Evolutionary conservation across 2,888 invertebrate genomes (phyloP), one percentile per base, ranked within the genome.

Genomic region (Cataglyphis altisquamis): DNA sequence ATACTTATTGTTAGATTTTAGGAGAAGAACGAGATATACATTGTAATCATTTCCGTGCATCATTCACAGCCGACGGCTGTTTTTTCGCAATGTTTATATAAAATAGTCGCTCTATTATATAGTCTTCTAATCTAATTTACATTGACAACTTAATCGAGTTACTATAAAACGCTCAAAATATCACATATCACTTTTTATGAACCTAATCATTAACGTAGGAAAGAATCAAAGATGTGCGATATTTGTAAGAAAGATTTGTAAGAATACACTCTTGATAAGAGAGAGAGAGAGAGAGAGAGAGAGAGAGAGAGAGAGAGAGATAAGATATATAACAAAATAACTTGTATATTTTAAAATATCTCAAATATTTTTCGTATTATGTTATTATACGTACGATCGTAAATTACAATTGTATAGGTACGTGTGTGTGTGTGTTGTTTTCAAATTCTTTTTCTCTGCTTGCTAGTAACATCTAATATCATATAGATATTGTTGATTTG

Each of bases 31-130:
- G 15, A 29, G 29, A 74, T 41, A n/a, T 36, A 41, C n/a, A 29
- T 62, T 12, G 29, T 29, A 48, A 48, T 41, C 62, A 32, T 41
- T 62, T 41, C n/a, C 4, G 25, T 21, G 41, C 63, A 39, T 3
- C 5, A 39, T 39, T 39, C 9, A 15, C 45, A 48, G 18, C 45
- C 5, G 18, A 48, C 5, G 45, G 52, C 10, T n/a, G 29, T 9
- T 8, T n/a, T n/a, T 52, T 29, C 21, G 45, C 32, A 48, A 75
- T 62, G 41, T 29, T 60, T 41, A 32, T 74, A 66, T 64, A 74
- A 74, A 74, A 74, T 74, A 74, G 67, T 75, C 67, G 8, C 32
- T 74, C 67, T 64, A 45, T 66, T 75, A 45, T 45, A 57, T 48
- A 45, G 15, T 60, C 41, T 75, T 52, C 52, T 66, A 75, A 29